Conservation (phyloP, 2,113 vertebrate species). For the Columba livia region DNA sequence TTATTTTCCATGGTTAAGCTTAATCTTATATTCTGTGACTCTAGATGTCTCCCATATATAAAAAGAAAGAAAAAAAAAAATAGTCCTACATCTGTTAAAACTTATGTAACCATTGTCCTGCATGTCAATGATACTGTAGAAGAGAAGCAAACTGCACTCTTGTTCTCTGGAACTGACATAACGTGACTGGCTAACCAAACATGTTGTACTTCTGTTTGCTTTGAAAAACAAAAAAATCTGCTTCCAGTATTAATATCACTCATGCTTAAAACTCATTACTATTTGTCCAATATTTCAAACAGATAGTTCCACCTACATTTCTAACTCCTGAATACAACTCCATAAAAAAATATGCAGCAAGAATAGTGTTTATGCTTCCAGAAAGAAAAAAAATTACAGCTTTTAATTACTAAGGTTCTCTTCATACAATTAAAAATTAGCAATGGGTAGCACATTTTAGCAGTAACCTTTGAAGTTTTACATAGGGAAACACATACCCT, state of each 20-base stretch:
- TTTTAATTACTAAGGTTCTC: neutral
- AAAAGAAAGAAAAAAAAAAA: neutral
- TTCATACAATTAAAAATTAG: neutral
- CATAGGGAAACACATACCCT: neutral
- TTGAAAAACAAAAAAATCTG: fast-evolving
- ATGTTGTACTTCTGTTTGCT: neutral
- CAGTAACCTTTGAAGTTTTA: neutral
- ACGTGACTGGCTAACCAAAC: neutral
- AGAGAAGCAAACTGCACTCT: neutral
- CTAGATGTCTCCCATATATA: neutral
- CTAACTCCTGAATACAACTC: neutral
- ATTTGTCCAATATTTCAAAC: neutral
- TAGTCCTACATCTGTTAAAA: neutral
- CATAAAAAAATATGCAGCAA: neutral
- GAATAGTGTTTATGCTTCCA: neutral
- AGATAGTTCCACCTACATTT: neutral
- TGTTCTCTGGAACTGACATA: neutral
- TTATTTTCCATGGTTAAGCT: neutral
- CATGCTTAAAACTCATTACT: neutral
- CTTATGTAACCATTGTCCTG: neutral
- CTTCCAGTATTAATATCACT: neutral
- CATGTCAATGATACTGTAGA: neutral
- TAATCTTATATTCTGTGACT: neutral
- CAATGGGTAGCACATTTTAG: neutral
- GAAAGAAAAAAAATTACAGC: neutral